Evolutionary conservation across 2,797 vertebrate species (phyloP).

Genomic region (Cygnus olor): DNA sequence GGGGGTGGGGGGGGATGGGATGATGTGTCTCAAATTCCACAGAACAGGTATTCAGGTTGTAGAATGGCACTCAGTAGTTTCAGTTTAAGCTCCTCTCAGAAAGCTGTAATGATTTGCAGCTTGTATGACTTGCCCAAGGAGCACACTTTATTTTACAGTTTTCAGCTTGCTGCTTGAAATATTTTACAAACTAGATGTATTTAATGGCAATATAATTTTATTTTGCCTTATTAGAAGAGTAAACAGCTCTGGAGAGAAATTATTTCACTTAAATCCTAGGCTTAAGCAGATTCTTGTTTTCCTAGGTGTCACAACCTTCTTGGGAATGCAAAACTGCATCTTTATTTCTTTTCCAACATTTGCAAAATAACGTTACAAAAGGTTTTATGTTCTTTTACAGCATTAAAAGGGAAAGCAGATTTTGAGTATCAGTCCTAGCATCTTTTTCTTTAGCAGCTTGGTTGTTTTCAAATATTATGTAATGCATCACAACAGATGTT

Average conservation of each 20-base stretch:
- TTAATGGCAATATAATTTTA: not conserved
- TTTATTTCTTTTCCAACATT: not conserved
- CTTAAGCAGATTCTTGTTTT: conserved; percentile 13
- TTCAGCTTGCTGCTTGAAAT: not conserved
- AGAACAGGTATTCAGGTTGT: not conserved
- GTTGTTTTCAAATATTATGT: not conserved
- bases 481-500: not conserved
- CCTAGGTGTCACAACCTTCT: not conserved
- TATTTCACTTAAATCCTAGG: not conserved
- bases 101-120: not conserved
- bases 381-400: not conserved
- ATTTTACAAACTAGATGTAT: not conserved
- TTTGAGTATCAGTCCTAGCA: not conserved
- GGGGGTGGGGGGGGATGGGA: no score
- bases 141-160: not conserved
- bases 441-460: not conserved
- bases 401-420: not conserved
- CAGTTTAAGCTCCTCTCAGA: not conserved
- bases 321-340: not conserved
- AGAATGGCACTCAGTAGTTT: not conserved
- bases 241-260: not conserved
- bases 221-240: not conserved
- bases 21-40: not conserved
- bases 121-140: not conserved
- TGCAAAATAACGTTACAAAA: not conserved